phyloP scores from a whole-genome alignment of 2,888 invertebrate genomes.

The Meteorus colon region DNA sequence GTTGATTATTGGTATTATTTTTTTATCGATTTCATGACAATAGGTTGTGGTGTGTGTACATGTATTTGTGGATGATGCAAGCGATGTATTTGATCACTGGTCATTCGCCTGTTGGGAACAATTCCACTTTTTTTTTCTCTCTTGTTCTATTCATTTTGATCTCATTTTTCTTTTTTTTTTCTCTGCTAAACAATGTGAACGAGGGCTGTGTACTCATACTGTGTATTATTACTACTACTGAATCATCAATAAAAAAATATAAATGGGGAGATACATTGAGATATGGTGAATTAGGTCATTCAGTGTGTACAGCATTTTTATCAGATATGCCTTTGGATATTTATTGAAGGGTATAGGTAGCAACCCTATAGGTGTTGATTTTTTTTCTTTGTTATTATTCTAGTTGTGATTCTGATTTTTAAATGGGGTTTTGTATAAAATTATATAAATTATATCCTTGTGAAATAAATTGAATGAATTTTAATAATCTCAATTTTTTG shows the following conservation, averaged over 20 bases:
- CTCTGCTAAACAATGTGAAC: neutral
- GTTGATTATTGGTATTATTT: slow-evolving; percentile 21
- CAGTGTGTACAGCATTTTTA: slow-evolving; percentile 7
- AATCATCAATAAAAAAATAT: neutral
- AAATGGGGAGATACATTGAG: neutral
- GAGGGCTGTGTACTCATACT: too few species aligned
- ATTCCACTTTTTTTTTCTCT: slow-evolving; percentile 1
- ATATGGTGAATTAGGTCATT: slow-evolving; percentile 10
- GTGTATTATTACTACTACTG: neutral
- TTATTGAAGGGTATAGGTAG: too few species aligned
- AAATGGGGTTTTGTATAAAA: too few species aligned
- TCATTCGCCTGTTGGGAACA: neutral
- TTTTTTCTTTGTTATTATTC: too few species aligned
- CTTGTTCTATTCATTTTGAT: neutral
- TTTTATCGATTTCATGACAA: slow-evolving; percentile 35
- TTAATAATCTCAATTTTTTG: too few species aligned
- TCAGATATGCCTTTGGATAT: neutral
- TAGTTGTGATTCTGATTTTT: too few species aligned
- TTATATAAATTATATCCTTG: too few species aligned
- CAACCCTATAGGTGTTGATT: too few species aligned
- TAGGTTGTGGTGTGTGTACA: neutral
- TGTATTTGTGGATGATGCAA: neutral
- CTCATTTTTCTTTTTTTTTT: neutral
- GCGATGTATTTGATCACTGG: neutral
- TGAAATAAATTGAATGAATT: too few species aligned